Percentiles rank a stretch among this genome's conserved stretches.
These are phyloP conservation scores for Drosophila serrata DNA, from an alignment of 1,140 invertebrate genomes.

Conservation along the genomic window DNA sequence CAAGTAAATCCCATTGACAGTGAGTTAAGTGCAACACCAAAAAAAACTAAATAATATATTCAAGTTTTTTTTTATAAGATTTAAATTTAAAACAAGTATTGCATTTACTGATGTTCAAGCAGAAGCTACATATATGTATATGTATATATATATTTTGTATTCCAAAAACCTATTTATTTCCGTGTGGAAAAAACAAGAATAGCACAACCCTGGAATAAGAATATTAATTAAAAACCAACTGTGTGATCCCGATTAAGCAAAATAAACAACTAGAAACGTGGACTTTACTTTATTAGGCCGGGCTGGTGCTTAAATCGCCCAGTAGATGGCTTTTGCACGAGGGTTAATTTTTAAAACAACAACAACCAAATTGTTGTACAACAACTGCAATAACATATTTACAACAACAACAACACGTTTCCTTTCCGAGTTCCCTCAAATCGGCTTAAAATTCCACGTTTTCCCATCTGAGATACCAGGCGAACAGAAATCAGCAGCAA, in stretches of 20 bases:
- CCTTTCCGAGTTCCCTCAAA: too few species aligned
- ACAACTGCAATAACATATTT: too few species aligned
- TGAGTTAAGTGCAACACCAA: slow-evolving; percentile 12
- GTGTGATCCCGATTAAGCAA: slow-evolving; percentile 45
- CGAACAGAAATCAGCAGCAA: too few species aligned
- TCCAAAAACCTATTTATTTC: slow-evolving; percentile 46
- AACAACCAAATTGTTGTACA: too few species aligned
- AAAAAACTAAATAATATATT: slow-evolving; percentile 4
- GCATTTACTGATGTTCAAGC: slow-evolving; percentile 24
- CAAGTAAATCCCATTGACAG: slow-evolving; percentile 12
- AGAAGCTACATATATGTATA: slow-evolving; percentile 8
- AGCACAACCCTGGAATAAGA: slow-evolving; percentile 4
- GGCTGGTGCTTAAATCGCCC: too few species aligned
- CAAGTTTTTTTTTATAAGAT: slow-evolving; percentile 18
- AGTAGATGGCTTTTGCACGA: too few species aligned
- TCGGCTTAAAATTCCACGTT: too few species aligned
- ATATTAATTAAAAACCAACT: slow-evolving; percentile 10
- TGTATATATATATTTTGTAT: slow-evolving; percentile 29
- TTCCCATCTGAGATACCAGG: too few species aligned
- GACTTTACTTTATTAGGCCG: too few species aligned
- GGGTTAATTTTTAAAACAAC: too few species aligned
- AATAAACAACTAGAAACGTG: slow-evolving; percentile 6
- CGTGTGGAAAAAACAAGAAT: slow-evolving; percentile 2
- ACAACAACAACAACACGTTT: too few species aligned
- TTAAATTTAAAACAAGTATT: slow-evolving; percentile 18